Evolutionary conservation across 37 sponge, comb jelly and placozoan genomes (phyloP), one percentile per base, ranked within the genome.

Genomic region (Cliona cf. orientalis): DNA sequence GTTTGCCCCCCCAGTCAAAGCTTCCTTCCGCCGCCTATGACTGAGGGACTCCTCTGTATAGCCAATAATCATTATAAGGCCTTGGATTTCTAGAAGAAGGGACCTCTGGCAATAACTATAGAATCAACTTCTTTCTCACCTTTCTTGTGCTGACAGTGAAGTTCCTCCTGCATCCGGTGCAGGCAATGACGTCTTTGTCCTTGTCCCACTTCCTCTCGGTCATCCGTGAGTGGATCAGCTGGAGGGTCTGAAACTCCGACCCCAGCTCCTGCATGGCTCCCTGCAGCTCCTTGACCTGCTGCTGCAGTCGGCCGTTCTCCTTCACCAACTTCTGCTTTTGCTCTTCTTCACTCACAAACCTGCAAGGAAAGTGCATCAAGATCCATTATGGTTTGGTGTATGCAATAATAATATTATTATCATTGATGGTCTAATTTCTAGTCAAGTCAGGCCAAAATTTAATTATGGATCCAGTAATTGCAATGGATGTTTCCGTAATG

Each of bases 131-230:
- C n/a, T n/a, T n/a, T n/a, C 83, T n/a, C 37, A 89, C 90, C 79
- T 66, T 89, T 66, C 94, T 82, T 23, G 71, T 64, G 12, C 58
- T 82, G 39, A 78, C 87, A 58, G 75, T 67, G 81, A 93, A 93
- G 56, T 71, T 69, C 26, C 42, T 60, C 1, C 42, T 36, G 61
- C 94, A 93, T 5, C 12, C 38, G 12, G 28, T 41, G 41, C 94
- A 93, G 42, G 57, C 36, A 19, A 22, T 37, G 34, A 78, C 94
- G 26, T 93, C 94, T 14, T 72, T 60, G 53, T 93, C 94, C 3
- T 69, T 82, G 75, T 89, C 87, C 94, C 94, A 93, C 56, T 59
- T 76, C 46, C 90, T 80, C 70, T 86, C 78, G 19, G 64, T 77
- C 55, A 81, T 64, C 37, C 86, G 57, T 33, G 82, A 28, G 19